Percentiles rank a stretch among this genome's conserved stretches.
Conservation (phyloP, 2,797 vertebrate genomes). For the Leptoclinus maculatus region DNA sequence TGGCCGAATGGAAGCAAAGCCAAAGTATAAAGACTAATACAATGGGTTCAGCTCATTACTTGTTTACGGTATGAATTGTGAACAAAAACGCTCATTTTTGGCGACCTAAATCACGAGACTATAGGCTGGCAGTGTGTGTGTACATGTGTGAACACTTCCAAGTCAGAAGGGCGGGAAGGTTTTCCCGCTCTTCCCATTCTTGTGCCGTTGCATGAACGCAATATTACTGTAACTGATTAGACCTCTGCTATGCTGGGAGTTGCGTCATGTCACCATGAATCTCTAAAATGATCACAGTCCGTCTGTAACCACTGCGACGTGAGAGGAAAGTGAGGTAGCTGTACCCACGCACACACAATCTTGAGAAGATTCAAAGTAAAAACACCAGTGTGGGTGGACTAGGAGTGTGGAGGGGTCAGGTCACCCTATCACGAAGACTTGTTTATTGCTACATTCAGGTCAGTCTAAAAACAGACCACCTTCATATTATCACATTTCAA, state of each 20-base stretch:
- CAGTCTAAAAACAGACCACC: background rate
- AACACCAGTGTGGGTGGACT: constrained; percentile 3
- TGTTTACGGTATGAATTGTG: background rate
- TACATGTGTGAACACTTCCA: background rate
- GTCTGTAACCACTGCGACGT: background rate
- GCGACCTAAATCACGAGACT: no score
- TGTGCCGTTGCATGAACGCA: background rate
- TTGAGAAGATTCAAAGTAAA: background rate
- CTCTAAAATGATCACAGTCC: background rate
- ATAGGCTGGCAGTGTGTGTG: no score
- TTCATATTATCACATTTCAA: constrained; percentile 1
- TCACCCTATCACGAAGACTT: background rate
- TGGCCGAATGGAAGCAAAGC: background rate
- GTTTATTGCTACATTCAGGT: background rate
- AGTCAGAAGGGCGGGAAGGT: background rate
- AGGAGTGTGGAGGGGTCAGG: background rate
- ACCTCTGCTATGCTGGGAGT: background rate
- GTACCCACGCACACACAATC: background rate
- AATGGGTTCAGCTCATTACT: background rate
- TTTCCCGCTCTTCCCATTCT: constrained; percentile 2
- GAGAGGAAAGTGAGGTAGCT: background rate
- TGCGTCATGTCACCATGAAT: background rate
- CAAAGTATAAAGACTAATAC: background rate
- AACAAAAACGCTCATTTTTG: background rate
- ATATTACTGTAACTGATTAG: background rate